These are phyloP conservation scores for Romanomermis culicivorax DNA, from an alignment of 2,888 invertebrate genomes.

Conservation along the genomic window DNA sequence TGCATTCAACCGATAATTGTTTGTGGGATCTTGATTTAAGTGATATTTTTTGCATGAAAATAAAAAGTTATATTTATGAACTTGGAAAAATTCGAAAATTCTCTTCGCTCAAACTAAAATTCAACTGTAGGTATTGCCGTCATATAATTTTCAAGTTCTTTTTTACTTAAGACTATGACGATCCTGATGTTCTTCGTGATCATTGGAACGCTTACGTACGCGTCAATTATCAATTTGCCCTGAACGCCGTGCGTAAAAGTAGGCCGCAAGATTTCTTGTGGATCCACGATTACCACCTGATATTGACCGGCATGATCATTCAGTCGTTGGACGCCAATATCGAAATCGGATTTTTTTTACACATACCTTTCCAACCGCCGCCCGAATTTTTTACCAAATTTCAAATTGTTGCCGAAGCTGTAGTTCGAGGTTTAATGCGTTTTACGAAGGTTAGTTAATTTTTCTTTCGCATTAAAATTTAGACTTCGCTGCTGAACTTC, in stretches of 20 bases:
- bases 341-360: conserved; percentile 22
- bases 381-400: conserved; percentile 21
- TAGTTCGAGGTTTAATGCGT: conserved; percentile 18
- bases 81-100: too few species aligned
- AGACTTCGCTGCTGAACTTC: neutral
- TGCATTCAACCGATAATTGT: too few species aligned
- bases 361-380: conserved; percentile 16
- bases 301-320: conserved; percentile 22
- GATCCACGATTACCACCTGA: conserved; percentile 24
- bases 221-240: conserved; percentile 21
- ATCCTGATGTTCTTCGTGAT: conserved; percentile 15
- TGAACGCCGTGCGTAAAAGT: conserved; percentile 22
- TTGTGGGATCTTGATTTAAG: too few species aligned
- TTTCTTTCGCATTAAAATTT: neutral
- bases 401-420: conserved; percentile 18
- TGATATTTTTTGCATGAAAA: too few species aligned
- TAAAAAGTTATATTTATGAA: too few species aligned
- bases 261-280: conserved; percentile 22
- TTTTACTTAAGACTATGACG: conserved; percentile 8
- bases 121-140: too few species aligned
- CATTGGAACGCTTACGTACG: conserved; percentile 22
- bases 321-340: conserved; percentile 19
- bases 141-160: too few species aligned
- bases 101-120: too few species aligned
- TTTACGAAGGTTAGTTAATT: conserved; percentile 17